Conservation (phyloP, 2,888 invertebrate species). For the Chrysolina haemoptera region DNA sequence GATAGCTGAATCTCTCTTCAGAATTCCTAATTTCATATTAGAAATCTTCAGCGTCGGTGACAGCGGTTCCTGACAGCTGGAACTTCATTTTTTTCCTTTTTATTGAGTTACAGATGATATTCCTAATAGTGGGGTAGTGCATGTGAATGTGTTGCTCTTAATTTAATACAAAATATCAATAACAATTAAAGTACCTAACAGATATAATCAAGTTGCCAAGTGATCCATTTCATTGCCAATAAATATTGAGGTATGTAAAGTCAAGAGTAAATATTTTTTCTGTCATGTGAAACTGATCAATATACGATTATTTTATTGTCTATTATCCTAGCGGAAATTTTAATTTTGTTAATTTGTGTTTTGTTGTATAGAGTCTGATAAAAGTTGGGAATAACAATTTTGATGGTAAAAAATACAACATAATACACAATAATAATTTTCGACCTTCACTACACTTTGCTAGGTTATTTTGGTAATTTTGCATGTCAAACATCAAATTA, state of each 20-base stretch:
- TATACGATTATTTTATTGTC: not conserved
- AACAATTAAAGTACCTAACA: not conserved
- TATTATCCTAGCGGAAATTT: not conserved
- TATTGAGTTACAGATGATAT: not conserved
- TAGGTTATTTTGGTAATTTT: conserved; percentile 14
- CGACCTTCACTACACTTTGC: conserved; percentile 10
- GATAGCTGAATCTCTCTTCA: too few relatives aligned
- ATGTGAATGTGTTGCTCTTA: not conserved
- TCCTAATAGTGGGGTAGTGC: not conserved
- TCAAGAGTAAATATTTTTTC: not conserved
- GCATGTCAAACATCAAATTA: not conserved
- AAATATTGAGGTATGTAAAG: conserved; percentile 15
- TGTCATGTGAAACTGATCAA: conserved; percentile 10
- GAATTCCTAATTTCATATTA: too few relatives aligned
- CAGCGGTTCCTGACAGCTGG: not conserved
- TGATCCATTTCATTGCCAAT: conserved; percentile 7
- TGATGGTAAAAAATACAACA: not conserved
- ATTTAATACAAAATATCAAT: conserved; percentile 11
- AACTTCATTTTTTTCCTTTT: not conserved
- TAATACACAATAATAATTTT: not conserved
- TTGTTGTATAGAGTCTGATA: not conserved
- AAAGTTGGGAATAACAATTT: not conserved
- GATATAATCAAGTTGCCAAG: not conserved
- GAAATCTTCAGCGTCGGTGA: too few relatives aligned
- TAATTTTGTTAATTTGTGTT: not conserved